Evolutionary conservation across 1,140 invertebrate species (phyloP), one percentile per base, ranked within the genome.

Genomic region (Belonocnema kinseyi): DNA sequence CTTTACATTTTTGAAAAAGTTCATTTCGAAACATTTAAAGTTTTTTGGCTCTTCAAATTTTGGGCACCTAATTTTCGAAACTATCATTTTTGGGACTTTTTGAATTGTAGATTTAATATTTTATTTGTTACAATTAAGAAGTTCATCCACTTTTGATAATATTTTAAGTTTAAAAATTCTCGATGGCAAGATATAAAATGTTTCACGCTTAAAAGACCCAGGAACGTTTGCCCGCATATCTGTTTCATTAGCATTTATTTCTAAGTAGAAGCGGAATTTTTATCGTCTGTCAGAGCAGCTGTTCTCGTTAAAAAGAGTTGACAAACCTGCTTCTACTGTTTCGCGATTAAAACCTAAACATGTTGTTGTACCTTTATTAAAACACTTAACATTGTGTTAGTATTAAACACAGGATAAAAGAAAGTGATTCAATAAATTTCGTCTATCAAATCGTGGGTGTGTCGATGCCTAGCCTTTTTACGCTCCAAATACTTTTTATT

Each of bases 401-500:
- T 74, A 21, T 19, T 14, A 58, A 75, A 51, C 7, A 50, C 14
- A 58, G 58, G 77, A 79, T 61, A 58, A n/a, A 54, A 53, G 72
- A 50, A 17, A 76, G 17, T 16, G 71, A 73, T 74, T 52, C 19
- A 78, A 46, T 52, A 4, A 33, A 50, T 73, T 17, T 71, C 71
- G 52, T 80, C 53, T 13, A 74, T 82, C 33, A 73, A 56, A 76
- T 85, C 26, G 11, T 85, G 83, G 85, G 85, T 79, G 85, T 61
- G 85, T 72, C 83, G 56, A 19, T 72, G 83, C 85, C 80, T 76
- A 84, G 75, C 85, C 79, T 71, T 84, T 73, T 70, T 75, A 87
- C 82, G 85, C 83, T 86, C 84, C 75, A 86, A n/a, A 82, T 87
- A 75, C 75, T 77, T 79, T 86, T 83, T 81, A 84, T 83, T 78